phyloP scores from a whole-genome alignment of 2,888 invertebrate genomes.

The Choristoneura rosaceana region DNA sequence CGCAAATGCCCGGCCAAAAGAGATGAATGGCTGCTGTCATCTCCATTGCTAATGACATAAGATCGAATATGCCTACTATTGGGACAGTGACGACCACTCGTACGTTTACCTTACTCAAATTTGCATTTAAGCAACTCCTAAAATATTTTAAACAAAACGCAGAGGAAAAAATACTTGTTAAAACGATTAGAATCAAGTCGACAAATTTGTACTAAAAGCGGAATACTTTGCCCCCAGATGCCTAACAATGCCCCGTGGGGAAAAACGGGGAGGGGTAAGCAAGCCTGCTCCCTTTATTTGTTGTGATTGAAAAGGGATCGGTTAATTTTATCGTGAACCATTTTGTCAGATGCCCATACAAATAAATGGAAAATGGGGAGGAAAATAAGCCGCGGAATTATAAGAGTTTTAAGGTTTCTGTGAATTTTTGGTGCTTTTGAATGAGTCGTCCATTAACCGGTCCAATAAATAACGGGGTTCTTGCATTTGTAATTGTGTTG shows the following conservation, averaged over 20 bases:
- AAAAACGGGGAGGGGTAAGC: slow-evolving; percentile 12
- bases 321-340: slow-evolving; percentile 41
- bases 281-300: slow-evolving; percentile 32
- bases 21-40: no score
- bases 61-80: no score
- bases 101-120: no score
- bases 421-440: not conserved
- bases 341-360: slow-evolving; percentile 38
- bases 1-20: no score
- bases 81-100: no score
- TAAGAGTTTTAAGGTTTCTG: slow-evolving; percentile 1
- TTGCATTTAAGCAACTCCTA: no score
- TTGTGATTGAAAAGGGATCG: slow-evolving; percentile 41
- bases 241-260: slow-evolving; percentile 34
- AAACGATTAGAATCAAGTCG: slow-evolving; percentile 18
- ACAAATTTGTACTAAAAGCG: slow-evolving; percentile 20
- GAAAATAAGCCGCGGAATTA: slow-evolving; percentile 32
- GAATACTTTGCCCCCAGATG: slow-evolving; percentile 3
- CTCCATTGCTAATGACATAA: no score
- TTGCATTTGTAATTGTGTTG: no score
- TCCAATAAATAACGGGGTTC: not conserved
- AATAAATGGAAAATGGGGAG: slow-evolving; percentile 37
- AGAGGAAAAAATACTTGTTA: not conserved
- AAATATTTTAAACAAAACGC: no score
- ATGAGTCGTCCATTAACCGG: not conserved